Conservation (phyloP, 2,888 invertebrate genomes). For the Trissolcus japonicus region DNA sequence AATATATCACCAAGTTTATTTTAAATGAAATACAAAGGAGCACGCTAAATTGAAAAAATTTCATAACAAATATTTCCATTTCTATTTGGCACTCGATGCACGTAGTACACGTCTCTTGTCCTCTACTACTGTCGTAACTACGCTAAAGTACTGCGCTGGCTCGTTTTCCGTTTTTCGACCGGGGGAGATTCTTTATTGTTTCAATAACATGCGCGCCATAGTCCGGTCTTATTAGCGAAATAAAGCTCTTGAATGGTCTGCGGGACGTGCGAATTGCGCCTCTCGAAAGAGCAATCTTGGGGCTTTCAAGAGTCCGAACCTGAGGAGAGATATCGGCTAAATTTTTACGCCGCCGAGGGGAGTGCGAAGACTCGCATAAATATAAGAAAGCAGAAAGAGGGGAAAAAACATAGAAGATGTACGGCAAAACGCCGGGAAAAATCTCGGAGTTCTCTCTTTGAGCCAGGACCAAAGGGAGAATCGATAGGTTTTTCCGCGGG, state of each 20-base stretch:
- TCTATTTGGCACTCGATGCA: conserved; percentile 69
- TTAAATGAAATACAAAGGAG: conserved; percentile 14
- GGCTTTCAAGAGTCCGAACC: conserved; percentile 39
- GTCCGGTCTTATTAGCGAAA: conserved; percentile 76
- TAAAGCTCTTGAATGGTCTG: conserved; percentile 75
- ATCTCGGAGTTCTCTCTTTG: conserved; percentile 69
- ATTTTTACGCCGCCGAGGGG: conserved; percentile 27
- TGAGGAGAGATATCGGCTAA: conserved; percentile 40
- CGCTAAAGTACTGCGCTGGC: conserved; percentile 61
- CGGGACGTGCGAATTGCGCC: conserved; percentile 50
- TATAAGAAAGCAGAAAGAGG: conserved; percentile 32
- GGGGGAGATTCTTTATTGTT: conserved; percentile 75
- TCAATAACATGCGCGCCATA: conserved; percentile 74
- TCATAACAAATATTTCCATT: conserved; percentile 58
- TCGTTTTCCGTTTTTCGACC: conserved; percentile 67
- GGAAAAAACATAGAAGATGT: conserved; percentile 49
- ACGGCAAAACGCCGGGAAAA: conserved; percentile 43
- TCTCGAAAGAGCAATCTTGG: conserved; percentile 43
- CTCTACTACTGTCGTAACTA: conserved; percentile 56
- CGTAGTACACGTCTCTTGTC: conserved; percentile 64
- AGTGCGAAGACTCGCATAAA: conserved; percentile 48
- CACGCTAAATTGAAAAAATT: conserved; percentile 16
- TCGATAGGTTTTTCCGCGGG: conserved; percentile 76
- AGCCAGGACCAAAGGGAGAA: conserved; percentile 74
- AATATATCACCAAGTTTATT: too few species aligned